These are phyloP conservation scores for Phylloscopus whistleri DNA, from an alignment of 2,113 vertebrate genomes.

Conservation along the genomic window DNA sequence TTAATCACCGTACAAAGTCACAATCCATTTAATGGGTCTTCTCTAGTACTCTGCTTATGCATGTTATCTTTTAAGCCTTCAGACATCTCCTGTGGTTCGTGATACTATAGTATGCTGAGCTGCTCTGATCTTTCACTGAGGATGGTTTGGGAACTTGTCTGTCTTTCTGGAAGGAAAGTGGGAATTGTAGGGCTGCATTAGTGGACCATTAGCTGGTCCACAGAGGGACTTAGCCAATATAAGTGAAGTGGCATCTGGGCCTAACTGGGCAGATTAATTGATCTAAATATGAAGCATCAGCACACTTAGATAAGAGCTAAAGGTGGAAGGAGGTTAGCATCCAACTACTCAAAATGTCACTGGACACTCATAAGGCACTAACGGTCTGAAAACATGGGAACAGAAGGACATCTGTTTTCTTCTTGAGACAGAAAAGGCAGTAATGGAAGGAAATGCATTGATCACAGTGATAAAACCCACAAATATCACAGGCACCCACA, in stretches of 20 bases:
- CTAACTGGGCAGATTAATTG: background rate
- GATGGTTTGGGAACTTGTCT: background rate
- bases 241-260: background rate
- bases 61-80: background rate
- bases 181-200: background rate
- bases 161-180: background rate
- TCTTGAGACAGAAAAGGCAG: background rate
- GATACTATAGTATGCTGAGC: background rate
- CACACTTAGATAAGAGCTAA: background rate
- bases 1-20: constrained; percentile 20
- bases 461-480: background rate
- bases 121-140: background rate
- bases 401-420: background rate
- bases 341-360: background rate
- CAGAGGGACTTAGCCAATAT: background rate
- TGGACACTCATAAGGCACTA: background rate
- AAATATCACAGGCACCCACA: background rate
- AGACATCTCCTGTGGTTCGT: background rate
- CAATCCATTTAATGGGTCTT: constrained; percentile 7
- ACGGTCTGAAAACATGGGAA: background rate
- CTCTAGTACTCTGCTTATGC: background rate
- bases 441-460: background rate
- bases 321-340: background rate
- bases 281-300: background rate
- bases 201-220: background rate